Evolutionary conservation across 2,113 vertebrate species (phyloP), one percentile per base, ranked within the genome.

Genomic region (Mandrillus leucophaeus): DNA sequence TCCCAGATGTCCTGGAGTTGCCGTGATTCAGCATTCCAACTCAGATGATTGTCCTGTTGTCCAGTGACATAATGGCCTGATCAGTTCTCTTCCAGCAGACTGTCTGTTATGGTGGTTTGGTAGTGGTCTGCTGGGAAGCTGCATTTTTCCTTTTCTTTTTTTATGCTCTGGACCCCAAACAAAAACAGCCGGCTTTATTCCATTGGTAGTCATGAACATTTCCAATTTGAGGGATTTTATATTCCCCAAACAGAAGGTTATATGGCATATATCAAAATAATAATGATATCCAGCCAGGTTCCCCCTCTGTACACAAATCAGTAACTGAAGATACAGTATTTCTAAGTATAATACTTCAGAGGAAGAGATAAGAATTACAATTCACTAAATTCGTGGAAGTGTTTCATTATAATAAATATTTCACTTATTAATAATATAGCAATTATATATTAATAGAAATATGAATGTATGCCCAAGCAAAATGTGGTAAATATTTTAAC

Each of bases 401-500:
- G 81, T 97, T 96, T 96, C 48, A 93, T 94, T 94, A 89, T 43
- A 84, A 85, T 84, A 92, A 78, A 64, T 81, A 81, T 87, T 93
- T 93, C 32, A 92, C 57, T 76, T 89, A 95, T 95, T 97, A 93
- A 72, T 55, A n/a, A 87, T 66, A 18, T 48, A 85, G 35, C 32
- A 81, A 59, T 95, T 81, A 91, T 85, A 72, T 96, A 73, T 86
- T 96, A 88, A 66, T 79, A 25, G 68, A 76, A 89, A 81, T 82
- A 82, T 48, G 72, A 94, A 93, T 92, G 43, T 89, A 83, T 96
- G 38, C n/a, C 22, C 83, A 92, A 91, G 68, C 27, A 73, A 96
- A 96, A 93, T 94, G 38, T 95, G 27, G 23, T 93, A 93, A 96
- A 79, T 89, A 84, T 92, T 96, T 97, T 96, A 94, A 90, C 85